These are phyloP conservation scores for Scelioninae gen. 2 DNA, from an alignment of 2,888 invertebrate genomes.

Conservation along the genomic window DNA sequence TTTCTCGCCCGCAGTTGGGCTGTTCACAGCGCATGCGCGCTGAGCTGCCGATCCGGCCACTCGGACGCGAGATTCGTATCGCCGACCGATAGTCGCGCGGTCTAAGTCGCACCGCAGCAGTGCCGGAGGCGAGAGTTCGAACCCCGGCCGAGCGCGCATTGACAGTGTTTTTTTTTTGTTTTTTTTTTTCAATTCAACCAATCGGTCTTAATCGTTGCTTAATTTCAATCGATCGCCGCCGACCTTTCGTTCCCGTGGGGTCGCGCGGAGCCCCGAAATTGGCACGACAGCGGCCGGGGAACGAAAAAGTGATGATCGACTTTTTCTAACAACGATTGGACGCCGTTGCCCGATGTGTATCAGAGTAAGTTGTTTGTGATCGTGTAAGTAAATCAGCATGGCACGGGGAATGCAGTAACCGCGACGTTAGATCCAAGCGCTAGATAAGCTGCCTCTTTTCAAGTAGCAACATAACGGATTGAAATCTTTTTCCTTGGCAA, in stretches of 20 bases:
- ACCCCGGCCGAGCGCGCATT: no score
- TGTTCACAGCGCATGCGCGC: no score
- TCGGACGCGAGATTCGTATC: conserved; percentile 9
- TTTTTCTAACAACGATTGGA: conserved; percentile 49
- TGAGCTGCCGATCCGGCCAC: no score
- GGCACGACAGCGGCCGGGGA: not conserved
- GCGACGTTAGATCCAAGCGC: conserved; percentile 54
- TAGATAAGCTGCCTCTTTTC: conserved; percentile 58
- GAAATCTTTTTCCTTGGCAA: conserved; percentile 57
- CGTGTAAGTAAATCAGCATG: conserved; percentile 59
- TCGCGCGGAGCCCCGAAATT: no score
- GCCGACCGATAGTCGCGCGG: not conserved
- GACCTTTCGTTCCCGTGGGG: no score
- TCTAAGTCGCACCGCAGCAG: no score
- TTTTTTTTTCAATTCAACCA: no score
- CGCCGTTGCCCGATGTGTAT: conserved; percentile 43
- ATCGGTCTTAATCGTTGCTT: no score
- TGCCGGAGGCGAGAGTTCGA: no score
- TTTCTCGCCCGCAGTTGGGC: no score
- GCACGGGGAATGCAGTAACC: conserved; percentile 61
- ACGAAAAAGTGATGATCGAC: conserved; percentile 35
- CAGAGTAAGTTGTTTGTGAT: conserved; percentile 44
- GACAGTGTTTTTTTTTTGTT: not conserved
- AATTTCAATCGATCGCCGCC: no score
- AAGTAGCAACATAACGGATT: conserved; percentile 53